Conservation (phyloP, 2,888 invertebrate species). For the Brachyptera putata region DNA sequence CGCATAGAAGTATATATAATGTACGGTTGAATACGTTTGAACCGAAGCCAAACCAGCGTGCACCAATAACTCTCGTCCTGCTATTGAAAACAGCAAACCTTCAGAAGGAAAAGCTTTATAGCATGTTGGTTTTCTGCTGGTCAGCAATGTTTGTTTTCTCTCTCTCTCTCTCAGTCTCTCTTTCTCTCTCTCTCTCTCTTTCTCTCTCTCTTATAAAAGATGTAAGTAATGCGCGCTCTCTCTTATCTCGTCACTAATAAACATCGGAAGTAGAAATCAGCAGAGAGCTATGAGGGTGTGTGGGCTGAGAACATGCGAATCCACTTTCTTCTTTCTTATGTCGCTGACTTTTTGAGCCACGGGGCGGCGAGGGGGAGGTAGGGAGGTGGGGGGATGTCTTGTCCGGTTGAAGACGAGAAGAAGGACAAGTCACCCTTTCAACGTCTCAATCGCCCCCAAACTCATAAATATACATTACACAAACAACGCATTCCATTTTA, state of each 20-base stretch:
- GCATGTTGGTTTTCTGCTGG: background rate
- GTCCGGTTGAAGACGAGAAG: background rate
- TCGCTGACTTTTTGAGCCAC: background rate
- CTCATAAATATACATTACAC: constrained; percentile 11
- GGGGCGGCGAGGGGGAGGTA: background rate
- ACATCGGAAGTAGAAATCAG: background rate
- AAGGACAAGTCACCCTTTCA: background rate
- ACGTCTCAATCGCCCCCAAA: background rate
- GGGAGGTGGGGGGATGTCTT: background rate
- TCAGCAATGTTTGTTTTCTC: constrained; percentile 13
- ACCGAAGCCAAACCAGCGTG: no score
- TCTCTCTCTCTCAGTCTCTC: background rate
- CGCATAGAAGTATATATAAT: no score
- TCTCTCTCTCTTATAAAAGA: no score
- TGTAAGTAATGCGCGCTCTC: no score
- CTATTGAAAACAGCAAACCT: no score
- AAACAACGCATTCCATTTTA: no score
- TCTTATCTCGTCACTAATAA: no score
- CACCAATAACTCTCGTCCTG: no score
- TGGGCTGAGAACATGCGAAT: constrained; percentile 1
- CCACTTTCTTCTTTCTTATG: background rate
- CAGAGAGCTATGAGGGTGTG: background rate
- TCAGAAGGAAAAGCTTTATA: background rate
- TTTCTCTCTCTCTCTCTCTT: no score
- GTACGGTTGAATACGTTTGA: no score